phyloP scores from a whole-genome alignment of 2,797 vertebrate species.

The Orientallactaga sibirica region DNA sequence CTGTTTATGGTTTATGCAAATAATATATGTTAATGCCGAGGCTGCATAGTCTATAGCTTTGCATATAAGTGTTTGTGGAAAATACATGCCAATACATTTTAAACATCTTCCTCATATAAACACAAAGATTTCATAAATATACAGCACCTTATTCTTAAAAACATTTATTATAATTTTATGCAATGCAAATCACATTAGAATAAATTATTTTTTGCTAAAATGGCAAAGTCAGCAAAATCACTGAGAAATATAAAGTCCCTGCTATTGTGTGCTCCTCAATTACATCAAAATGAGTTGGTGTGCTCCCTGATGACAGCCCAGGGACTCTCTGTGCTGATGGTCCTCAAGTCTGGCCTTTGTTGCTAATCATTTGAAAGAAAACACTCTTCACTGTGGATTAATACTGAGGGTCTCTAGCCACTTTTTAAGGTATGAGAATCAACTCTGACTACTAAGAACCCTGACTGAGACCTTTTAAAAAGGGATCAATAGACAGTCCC shows the following conservation, averaged over 20 bases:
- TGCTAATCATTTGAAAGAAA: background rate
- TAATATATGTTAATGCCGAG: constrained; percentile 73
- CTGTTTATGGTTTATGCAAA: constrained; percentile 82
- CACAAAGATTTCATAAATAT: constrained; percentile 81
- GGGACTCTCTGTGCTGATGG: background rate
- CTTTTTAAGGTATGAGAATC: background rate
- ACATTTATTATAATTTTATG: constrained; percentile 85
- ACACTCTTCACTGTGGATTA: background rate
- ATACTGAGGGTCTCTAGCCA: background rate
- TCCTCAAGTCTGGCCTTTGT: background rate
- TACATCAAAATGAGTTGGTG: constrained; percentile 40
- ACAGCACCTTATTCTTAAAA: constrained; percentile 81
- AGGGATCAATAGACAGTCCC: background rate
- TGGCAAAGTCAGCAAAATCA: constrained; percentile 79
- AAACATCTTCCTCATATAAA: constrained; percentile 72
- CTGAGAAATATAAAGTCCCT: constrained; percentile 34
- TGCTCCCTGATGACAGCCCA: background rate
- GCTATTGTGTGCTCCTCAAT: constrained; percentile 42
- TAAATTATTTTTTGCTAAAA: constrained; percentile 81
- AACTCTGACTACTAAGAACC: background rate
- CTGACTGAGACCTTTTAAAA: background rate
- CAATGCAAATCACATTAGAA: constrained; percentile 82
- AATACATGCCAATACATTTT: constrained; percentile 76
- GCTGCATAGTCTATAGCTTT: constrained; percentile 66
- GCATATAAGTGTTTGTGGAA: constrained; percentile 66